Base-by-base conservation (phyloP, 2,888 invertebrate species). In the Tuta absoluta region DNA sequence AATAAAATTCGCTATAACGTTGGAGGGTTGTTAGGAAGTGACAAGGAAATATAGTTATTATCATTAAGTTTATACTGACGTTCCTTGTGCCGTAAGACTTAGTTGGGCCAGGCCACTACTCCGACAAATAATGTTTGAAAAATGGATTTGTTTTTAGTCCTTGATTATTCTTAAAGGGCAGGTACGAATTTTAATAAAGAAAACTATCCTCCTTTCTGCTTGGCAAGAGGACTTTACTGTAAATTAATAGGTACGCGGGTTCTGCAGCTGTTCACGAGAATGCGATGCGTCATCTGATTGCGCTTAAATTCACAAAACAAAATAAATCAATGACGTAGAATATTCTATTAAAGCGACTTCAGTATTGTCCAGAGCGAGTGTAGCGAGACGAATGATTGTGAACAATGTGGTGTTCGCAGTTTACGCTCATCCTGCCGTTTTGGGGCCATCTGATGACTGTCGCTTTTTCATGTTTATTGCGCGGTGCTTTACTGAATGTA, bases 391-490 rank as follows among this genome's bases (percentile, higher is more conserved):
- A 71, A 67, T 67, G 67, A 70, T 67, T 69, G 68, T 74, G 86
- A 87, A 87, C 84, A 81, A 74, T 76, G 71, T 75, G 78, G 83
- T 84, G 86, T 85, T 85, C 86, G 79, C 66, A 33, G 33, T 33
- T 33, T 33, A 33, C 73, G 69, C 84, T 83, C 84, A 84, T 85
- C 87, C 88, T 85, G 85, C 63, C 71, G 71, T 75, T 78, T 80
- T 84, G 80, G 77, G 81, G 82, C 77, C 84, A 84, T 83, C 81
- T 76, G 80, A 83, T 84, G 81, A 72, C 74, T 78, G 79, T 78
- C 78, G 28, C 60, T 33, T 23, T 58, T 21, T 33, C 24, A 17
- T 17, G 33, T n/a, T 53, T 53, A 56, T 33, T 56, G 56, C 56
- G 24, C 56, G n/a, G 28, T 12, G 19, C 11, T 19, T 17, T 51